Conservation (phyloP, 2,888 invertebrate species). For the Cheilosia urbana region DNA sequence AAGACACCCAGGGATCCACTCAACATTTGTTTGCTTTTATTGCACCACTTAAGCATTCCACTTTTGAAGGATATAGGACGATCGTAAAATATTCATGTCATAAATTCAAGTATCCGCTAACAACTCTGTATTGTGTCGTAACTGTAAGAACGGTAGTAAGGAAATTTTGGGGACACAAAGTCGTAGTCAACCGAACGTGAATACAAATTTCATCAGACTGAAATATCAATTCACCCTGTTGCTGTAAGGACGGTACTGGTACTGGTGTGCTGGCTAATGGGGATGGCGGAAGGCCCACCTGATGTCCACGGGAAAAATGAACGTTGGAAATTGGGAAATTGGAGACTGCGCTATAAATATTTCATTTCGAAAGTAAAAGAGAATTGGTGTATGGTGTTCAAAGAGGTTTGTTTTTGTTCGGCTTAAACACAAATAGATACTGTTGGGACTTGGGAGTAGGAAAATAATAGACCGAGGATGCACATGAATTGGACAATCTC, state of each 20-base stretch:
- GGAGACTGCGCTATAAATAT: slow-evolving; percentile 31
- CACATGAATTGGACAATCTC: not conserved
- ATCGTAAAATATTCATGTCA: too few species aligned
- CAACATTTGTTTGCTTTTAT: too few species aligned
- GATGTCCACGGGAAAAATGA: slow-evolving; percentile 46
- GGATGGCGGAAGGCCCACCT: slow-evolving; percentile 6
- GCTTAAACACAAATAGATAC: not conserved
- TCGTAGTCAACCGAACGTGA: slow-evolving; percentile 6
- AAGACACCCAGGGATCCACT: too few species aligned
- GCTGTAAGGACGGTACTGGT: slow-evolving; percentile 15
- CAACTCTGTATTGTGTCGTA: too few species aligned
- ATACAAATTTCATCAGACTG: slow-evolving; percentile 12
- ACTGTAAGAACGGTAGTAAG: not conserved
- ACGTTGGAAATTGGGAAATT: slow-evolving; percentile 33
- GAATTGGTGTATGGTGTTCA: slow-evolving; percentile 5
- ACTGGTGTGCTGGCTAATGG: not conserved
- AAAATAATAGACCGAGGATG: slow-evolving; percentile 1
- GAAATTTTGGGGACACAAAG: not conserved
- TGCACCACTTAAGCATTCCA: too few species aligned
- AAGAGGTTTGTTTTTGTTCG: slow-evolving; percentile 9
- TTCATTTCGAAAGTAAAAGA: not conserved
- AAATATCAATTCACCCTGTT: slow-evolving; percentile 31
- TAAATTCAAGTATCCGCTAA: too few species aligned
- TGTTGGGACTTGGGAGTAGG: not conserved
- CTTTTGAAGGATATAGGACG: too few species aligned